phyloP scores from a whole-genome alignment of 2,113 vertebrate species.

The Crypturellus undulatus region DNA sequence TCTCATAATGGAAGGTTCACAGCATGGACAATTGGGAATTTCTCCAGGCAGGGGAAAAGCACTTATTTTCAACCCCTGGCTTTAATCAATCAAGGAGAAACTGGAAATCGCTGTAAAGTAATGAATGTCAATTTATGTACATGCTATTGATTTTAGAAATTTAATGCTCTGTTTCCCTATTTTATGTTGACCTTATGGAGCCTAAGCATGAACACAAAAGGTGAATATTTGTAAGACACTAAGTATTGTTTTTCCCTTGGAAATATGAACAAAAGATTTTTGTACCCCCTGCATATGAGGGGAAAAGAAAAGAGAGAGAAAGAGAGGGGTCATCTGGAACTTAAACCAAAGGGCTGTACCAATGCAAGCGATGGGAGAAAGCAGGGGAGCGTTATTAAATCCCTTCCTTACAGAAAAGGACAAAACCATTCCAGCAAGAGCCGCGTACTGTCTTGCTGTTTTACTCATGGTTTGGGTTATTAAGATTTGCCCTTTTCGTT shows the following conservation, averaged over 20 bases:
- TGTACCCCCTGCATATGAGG: background rate
- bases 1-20: constrained; percentile 77
- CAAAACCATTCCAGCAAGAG: background rate
- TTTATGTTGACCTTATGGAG: constrained; percentile 63
- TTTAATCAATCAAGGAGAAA: constrained; percentile 78
- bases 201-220: constrained; percentile 51
- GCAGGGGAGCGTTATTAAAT: constrained; percentile 20
- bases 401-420: background rate
- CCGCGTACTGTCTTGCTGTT: background rate
- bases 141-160: constrained; percentile 67
- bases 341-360: constrained; percentile 35
- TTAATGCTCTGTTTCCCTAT: constrained; percentile 70
- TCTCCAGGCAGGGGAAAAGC: constrained; percentile 73
- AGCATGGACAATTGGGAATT: constrained; percentile 73
- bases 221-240: constrained; percentile 42
- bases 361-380: background rate
- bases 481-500: constrained; percentile 9
- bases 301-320: background rate
- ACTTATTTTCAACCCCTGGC: constrained; percentile 73
- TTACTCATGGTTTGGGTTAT: background rate
- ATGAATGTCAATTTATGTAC: constrained; percentile 71
- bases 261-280: constrained; percentile 28
- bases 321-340: background rate
- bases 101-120: constrained; percentile 66
- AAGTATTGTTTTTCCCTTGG: background rate